phyloP scores from a whole-genome alignment of 2,797 vertebrate species.

The Meda fulgida region DNA sequence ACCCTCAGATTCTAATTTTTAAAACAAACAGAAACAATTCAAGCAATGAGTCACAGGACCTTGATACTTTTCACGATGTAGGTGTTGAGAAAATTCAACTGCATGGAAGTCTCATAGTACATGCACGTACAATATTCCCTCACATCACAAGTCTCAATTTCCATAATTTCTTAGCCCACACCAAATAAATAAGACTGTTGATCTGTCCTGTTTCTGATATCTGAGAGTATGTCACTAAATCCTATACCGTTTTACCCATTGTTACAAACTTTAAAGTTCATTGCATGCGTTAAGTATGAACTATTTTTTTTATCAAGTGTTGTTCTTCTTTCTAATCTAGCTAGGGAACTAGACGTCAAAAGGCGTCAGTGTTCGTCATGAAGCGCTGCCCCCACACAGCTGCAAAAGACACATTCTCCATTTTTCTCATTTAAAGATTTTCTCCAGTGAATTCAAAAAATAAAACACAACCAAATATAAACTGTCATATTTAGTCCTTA shows the following conservation, averaged over 20 bases:
- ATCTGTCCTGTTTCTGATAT: neutral
- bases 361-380: neutral
- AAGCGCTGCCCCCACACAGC: neutral
- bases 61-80: slow-evolving; percentile 22
- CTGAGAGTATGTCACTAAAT: neutral
- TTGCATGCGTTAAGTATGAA: neutral
- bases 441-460: neutral
- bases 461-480: neutral
- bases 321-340: neutral
- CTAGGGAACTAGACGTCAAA: neutral
- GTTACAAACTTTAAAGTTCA: neutral
- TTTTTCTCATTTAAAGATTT: neutral
- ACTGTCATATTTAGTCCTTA: neutral
- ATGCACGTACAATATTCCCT: neutral
- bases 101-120: neutral
- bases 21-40: neutral
- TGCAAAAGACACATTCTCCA: neutral
- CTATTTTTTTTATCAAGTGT: too few species aligned
- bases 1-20: slow-evolving; percentile 13
- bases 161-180: neutral
- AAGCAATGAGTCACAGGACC: slow-evolving; percentile 26
- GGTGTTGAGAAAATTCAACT: neutral
- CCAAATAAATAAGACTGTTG: neutral
- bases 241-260: neutral
- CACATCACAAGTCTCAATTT: neutral